Evolutionary conservation across 2,113 vertebrate species (phyloP).

Genomic region (Charina bottae): DNA sequence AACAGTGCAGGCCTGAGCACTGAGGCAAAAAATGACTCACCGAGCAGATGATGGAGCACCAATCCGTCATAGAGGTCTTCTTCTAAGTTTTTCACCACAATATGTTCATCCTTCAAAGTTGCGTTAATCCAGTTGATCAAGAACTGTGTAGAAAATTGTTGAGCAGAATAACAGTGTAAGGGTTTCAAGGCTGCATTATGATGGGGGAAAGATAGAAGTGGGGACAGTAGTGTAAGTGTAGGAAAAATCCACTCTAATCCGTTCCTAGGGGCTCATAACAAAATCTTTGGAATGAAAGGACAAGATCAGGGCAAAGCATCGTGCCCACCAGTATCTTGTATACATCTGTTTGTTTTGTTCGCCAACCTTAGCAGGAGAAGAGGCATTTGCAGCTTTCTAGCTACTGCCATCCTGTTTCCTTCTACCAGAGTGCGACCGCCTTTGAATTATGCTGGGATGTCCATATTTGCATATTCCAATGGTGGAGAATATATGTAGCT

Average conservation of each 20-base stretch:
- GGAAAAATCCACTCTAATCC: neutral
- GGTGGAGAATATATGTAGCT: no score
- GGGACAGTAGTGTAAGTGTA: neutral
- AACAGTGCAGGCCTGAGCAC: neutral
- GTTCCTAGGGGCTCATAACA: neutral
- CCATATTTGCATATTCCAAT: neutral
- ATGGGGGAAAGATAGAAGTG: neutral
- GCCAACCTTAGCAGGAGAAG: neutral
- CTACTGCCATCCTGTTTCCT: neutral
- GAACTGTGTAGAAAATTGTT: conserved; percentile 67
- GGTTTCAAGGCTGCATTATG: neutral
- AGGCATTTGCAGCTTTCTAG: neutral
- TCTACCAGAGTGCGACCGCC: neutral
- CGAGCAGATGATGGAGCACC: conserved; percentile 90
- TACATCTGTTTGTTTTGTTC: neutral
- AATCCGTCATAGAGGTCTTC: conserved; percentile 93
- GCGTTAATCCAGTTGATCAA: conserved; percentile 88
- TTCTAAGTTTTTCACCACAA: conserved; percentile 87
- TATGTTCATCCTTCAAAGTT: conserved; percentile 84
- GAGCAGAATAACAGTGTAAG: neutral
- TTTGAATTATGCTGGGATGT: neutral
- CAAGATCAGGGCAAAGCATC: neutral
- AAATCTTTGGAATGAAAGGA: neutral
- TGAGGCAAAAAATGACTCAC: conserved; percentile 71
- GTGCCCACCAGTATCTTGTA: neutral